Conservation (phyloP, 2,797 vertebrate genomes). For the Pangasius larnaudii region DNA sequence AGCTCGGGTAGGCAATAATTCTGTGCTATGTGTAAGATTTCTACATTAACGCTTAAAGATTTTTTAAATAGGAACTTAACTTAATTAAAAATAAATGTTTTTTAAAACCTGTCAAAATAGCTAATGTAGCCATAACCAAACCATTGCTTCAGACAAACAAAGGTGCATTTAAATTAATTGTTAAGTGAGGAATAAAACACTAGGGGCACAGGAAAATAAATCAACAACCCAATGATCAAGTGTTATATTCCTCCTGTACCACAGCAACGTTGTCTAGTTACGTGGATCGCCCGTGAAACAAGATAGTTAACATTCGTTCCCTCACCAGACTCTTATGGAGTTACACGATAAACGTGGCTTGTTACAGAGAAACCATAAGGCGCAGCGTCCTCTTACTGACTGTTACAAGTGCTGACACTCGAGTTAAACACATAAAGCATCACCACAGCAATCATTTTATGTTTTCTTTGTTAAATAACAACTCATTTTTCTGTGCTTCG, state of each 20-base stretch:
- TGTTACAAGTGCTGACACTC: not conserved
- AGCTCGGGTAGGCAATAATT: not conserved
- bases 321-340: not conserved
- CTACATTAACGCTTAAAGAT: not conserved
- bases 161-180: not conserved
- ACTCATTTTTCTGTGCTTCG: not conserved
- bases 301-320: not conserved
- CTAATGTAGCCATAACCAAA: not conserved
- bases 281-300: not conserved
- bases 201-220: not conserved
- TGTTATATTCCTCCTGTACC: not conserved
- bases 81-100: not conserved
- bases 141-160: not conserved
- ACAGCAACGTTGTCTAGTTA: not conserved
- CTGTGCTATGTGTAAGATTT: not conserved
- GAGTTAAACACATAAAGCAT: not conserved
- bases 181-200: not conserved
- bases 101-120: not conserved
- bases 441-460: not conserved
- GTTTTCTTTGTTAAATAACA: not conserved
- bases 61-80: not conserved
- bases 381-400: not conserved
- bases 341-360: not conserved
- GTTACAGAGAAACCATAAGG: not conserved
- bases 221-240: not conserved